Base-by-base conservation (phyloP, 92 coral and sea anemone genomes). In the Porites cylindrica region DNA sequence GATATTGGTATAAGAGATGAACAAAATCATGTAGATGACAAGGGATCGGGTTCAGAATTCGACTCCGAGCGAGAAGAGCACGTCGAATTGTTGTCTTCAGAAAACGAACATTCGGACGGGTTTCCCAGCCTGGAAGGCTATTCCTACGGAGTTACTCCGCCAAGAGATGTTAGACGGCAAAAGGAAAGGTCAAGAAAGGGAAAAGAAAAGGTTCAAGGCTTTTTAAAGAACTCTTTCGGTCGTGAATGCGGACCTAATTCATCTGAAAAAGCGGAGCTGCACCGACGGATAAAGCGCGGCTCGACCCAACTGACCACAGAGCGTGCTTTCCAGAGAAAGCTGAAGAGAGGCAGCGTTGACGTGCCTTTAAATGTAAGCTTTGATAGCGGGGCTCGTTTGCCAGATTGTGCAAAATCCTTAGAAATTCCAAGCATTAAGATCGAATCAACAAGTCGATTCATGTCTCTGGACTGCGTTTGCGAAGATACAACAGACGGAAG, bases 361-460 rank as follows among this genome's bases (percentile, higher is more conserved):
- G 62, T 87, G 10, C 82, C 88, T 1, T 90, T 80, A 17, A 83
- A 78, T 58, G 56, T 75, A 19, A 80, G 70, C 75, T 20, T n/a
- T 51, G 86, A 79, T 12, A 75, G 89, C 23, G 81, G 66, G 53
- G 21, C 67, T 19, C 85, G 75, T 63, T 72, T 59, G 47, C 76
- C 78, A 73, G 83, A 86, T 20, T 71, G 90, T n/a, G 88, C 85
- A 16, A 92, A 81, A 75, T 88, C 95, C 8, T 43, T 94, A 68
- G 93, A 94, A n/a, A 76, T 94, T 80, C 98, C 98, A 32, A 84
- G 86, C 76, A 83, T 92, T 24, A 94, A 92, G 85, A 94, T 94
- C 52, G 98, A 94, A 67, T 92, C 98, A 1, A 72, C 86, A 13
- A 93, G 79, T 53, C 85, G 95, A 32, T 94, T 86, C 69, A 90